Evolutionary conservation across 2,888 invertebrate species (phyloP).

Genomic region (Pachycephus smyrnensis): DNA sequence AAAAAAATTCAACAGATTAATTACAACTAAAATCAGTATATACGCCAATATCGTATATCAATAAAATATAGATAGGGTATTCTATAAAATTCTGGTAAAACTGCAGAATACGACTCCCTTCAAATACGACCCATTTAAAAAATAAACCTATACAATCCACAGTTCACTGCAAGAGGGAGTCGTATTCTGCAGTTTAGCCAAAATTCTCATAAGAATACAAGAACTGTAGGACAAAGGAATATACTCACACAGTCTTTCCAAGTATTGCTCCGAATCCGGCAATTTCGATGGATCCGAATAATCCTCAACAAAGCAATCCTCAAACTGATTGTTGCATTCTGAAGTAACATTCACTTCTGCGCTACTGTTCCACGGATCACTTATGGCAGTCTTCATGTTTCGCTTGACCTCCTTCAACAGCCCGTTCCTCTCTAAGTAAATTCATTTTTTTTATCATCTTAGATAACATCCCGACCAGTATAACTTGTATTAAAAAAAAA

Average conservation of each 20-base stretch:
- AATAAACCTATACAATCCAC: no score
- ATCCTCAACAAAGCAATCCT: slow-evolving; percentile 52
- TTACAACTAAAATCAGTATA: not conserved
- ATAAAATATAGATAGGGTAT: no score
- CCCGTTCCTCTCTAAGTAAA: not conserved
- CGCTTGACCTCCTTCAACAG: not conserved
- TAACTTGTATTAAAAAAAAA: not conserved
- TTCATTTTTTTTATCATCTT: not conserved
- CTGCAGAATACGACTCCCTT: no score
- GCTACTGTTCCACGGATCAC: slow-evolving; percentile 52
- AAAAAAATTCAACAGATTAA: not conserved
- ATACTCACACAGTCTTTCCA: slow-evolving; percentile 76
- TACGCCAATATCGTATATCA: not conserved
- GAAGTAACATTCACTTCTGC: slow-evolving; percentile 14
- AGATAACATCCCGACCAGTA: not conserved
- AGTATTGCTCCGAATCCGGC: slow-evolving; percentile 75
- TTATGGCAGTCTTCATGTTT: slow-evolving; percentile 52
- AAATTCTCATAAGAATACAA: not conserved
- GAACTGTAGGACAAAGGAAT: not conserved
- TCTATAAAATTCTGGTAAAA: no score
- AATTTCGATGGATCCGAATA: slow-evolving; percentile 53
- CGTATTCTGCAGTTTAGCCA: no score
- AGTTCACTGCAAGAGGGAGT: no score
- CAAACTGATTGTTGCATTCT: slow-evolving; percentile 37
- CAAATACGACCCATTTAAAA: no score